Evolutionary conservation across 2,113 vertebrate species (phyloP).

Genomic region (Pachycephala philippinensis): DNA sequence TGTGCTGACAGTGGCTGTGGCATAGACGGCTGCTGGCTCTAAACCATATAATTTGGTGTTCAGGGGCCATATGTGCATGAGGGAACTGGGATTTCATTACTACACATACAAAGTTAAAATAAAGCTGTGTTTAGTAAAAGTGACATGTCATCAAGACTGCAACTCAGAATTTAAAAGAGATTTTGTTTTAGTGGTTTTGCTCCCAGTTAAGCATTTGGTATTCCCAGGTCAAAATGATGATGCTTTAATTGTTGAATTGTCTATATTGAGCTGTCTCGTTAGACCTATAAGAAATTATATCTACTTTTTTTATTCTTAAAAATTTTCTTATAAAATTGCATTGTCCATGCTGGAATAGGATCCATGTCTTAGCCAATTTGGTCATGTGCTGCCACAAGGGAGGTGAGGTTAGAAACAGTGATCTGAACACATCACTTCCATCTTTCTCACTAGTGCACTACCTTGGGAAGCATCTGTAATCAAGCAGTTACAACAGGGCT

Average conservation of each 20-base stretch:
- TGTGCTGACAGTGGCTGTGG: not conserved
- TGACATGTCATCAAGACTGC: rapidly evolving
- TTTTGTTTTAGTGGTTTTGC: not conserved
- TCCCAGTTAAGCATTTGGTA: not conserved
- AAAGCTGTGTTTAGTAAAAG: not conserved
- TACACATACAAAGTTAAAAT: not conserved
- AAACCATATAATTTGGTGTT: not conserved
- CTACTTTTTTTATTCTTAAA: not conserved
- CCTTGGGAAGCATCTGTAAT: not conserved
- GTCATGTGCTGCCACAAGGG: not conserved
- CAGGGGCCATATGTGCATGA: not conserved
- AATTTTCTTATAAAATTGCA: not conserved
- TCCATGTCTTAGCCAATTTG: not conserved
- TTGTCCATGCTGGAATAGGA: not conserved
- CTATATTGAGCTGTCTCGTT: rapidly evolving
- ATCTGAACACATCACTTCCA: not conserved
- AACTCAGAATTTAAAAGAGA: not conserved
- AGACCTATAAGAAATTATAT: not conserved
- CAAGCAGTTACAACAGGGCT: not conserved
- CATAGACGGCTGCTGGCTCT: not conserved
- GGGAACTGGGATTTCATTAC: not conserved
- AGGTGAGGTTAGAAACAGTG: not conserved
- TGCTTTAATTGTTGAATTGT: not conserved
- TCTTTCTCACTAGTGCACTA: not conserved
- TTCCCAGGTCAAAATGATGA: not conserved